Evolutionary conservation across 1,140 invertebrate species (phyloP), one percentile per base, ranked within the genome.

Genomic region (Drosophila takahashii): DNA sequence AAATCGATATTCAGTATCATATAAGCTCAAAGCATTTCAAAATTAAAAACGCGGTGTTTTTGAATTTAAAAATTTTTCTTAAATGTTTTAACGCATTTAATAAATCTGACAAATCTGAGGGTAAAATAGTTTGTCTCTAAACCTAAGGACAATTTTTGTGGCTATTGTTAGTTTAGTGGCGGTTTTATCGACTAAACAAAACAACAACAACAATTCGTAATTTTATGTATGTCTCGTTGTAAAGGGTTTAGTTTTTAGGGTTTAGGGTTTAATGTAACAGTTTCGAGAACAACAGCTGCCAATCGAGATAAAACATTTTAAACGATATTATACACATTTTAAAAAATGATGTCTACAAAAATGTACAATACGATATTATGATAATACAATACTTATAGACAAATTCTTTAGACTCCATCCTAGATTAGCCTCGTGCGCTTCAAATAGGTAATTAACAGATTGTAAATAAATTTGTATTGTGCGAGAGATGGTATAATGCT

Each of bases 401-500:
- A 44, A 39, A 36, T 45, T 27, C 5, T 47, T 4, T 22, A 27
- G 4, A 6, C 16, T 48, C 11, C 9, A 10, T 15, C 10, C 65
- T 92, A 98, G 76, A 98, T 98, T 44, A 98, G 95, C 60, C 97
- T 92, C 34, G 97, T 97, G 75, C 96, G 96, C 81, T 97, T 97
- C 41, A 98, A 92, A 92, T 98, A 98, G 73, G 96, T 95, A 51
- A 97, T 95, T 15, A 98, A 93, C 34, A 97, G 93, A 79, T 95
- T 95, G 89, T 98, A 97, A n/a, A 98, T 95, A 92, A 98, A 98
- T 81, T 95, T 95, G 93, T 98, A 98, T 92, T 98, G 97, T 50
- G 96, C 95, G 45, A 97, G 94, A 42, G 96, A 97, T 93, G 97
- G 96, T 48, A 98, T 95, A 92, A 97, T 96, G 77, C 95, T 94